Conservation (phyloP, 2,113 vertebrate species). For the Hyla sarda region DNA sequence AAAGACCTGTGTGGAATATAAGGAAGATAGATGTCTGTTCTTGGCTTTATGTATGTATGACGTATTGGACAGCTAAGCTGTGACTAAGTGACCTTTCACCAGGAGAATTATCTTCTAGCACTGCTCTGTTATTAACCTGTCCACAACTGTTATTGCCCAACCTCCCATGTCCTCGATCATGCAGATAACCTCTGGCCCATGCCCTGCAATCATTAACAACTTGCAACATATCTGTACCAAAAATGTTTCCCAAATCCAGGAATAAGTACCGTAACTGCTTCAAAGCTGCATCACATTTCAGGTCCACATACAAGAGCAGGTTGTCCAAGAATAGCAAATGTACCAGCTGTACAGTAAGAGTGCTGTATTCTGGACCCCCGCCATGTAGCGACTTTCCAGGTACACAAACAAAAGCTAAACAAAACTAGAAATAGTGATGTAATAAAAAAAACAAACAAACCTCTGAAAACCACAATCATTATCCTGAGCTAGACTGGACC, state of each 20-base stretch:
- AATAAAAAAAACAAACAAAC: no score
- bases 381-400: no score
- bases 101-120: not conserved
- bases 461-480: no score
- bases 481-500: no score
- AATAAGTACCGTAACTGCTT: not conserved
- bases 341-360: no score
- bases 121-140: not conserved
- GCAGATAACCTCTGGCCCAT: conserved; percentile 18
- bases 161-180: not conserved
- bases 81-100: not conserved
- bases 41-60: not conserved
- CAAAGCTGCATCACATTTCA: no score
- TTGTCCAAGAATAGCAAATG: no score
- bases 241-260: not conserved
- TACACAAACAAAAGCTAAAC: no score
- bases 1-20: no score
- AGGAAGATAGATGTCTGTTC: not conserved
- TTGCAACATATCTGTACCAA: not conserved
- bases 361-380: no score
- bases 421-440: no score
- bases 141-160: conserved; percentile 12
- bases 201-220: conserved; percentile 23
- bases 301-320: no score
- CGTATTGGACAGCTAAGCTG: not conserved